phyloP scores from a whole-genome alignment of 2,797 vertebrate species.

The Enteromius unitaeniatus region DNA sequence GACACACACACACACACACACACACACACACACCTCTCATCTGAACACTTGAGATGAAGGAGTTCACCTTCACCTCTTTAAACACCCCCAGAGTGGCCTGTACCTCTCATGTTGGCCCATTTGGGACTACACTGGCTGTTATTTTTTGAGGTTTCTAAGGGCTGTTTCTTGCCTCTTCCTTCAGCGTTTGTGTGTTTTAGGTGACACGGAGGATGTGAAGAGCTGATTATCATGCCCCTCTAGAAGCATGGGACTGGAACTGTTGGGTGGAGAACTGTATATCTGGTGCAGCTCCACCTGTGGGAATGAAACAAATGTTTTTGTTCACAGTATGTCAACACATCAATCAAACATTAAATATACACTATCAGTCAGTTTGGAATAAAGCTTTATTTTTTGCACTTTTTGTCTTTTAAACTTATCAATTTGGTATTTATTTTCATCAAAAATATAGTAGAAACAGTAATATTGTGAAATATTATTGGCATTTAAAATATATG shows the following conservation, averaged over 20 bases:
- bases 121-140: conserved; percentile 40
- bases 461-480: neutral
- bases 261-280: conserved; percentile 24
- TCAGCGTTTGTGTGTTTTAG: conserved; percentile 52
- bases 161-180: conserved; percentile 63
- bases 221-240: conserved; percentile 42
- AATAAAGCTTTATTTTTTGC: neutral
- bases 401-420: neutral
- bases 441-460: neutral
- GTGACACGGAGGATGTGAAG: conserved; percentile 51
- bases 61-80: conserved; percentile 1
- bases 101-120: conserved; percentile 2
- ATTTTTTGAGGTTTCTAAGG: conserved; percentile 41
- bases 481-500: neutral
- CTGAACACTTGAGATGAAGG: conserved; percentile 10
- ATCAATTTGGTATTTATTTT: neutral
- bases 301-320: conserved; percentile 20
- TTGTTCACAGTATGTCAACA: conserved; percentile 12
- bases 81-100: neutral
- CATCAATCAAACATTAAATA: neutral
- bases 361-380: neutral
- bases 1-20: neutral
- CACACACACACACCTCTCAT: neutral
- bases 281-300: conserved; percentile 18
- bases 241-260: conserved; percentile 40